Percentiles rank a stretch among this genome's conserved stretches.
phyloP scores from a whole-genome alignment of 2,888 invertebrate species.

The Biston stratarius region DNA sequence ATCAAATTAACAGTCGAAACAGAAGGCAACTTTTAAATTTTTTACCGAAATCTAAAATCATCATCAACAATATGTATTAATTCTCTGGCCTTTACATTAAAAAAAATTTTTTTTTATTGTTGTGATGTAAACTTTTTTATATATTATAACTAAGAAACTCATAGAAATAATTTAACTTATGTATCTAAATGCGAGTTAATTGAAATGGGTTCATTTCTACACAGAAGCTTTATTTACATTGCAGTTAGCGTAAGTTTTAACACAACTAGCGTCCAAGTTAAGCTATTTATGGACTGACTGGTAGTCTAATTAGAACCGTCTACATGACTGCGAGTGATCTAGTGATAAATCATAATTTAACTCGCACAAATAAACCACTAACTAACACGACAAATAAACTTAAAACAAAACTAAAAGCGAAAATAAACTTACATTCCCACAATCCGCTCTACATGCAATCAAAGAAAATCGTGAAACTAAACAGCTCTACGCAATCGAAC shows the following conservation, averaged over 20 bases:
- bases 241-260: conserved; percentile 62
- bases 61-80: too few relatives aligned
- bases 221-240: conserved; percentile 40
- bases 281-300: conserved; percentile 75
- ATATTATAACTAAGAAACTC: too few relatives aligned
- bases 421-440: conserved; percentile 73
- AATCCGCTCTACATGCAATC: conserved; percentile 70
- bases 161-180: too few relatives aligned
- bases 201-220: conserved; percentile 31
- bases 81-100: background rate
- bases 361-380: conserved; percentile 45
- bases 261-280: conserved; percentile 72
- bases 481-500: conserved; percentile 69
- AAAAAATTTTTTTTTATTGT: background rate
- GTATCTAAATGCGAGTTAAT: background rate
- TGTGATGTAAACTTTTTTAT: background rate
- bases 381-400: conserved; percentile 26
- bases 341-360: conserved; percentile 67
- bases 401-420: conserved; percentile 29
- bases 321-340: conserved; percentile 68
- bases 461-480: conserved; percentile 79
- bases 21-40: too few relatives aligned
- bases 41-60: too few relatives aligned
- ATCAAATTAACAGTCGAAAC: too few relatives aligned
- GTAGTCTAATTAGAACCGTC: conserved; percentile 73